Evolutionary conservation across 2,113 vertebrate genomes (phyloP), one percentile per base, ranked within the genome.

Genomic region (Pluvialis apricaria): DNA sequence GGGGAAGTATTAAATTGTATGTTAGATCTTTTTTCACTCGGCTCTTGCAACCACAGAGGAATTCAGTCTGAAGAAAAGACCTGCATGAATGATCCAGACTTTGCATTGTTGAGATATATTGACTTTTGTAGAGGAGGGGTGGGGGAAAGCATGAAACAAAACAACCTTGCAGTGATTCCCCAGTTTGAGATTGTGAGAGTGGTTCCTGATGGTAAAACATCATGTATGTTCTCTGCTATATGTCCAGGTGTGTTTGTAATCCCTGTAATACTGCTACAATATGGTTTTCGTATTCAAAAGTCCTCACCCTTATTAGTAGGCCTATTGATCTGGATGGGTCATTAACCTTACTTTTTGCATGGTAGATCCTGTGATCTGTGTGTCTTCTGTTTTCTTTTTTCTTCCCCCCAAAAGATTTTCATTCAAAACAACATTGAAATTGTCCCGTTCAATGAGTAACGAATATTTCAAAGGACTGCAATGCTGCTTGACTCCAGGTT

Each of bases 241-340:
- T 13, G 21, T 34, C n/a, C 45, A 32, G 15, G 9, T 13, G 34
- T 70, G 61, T 76, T 61, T 68, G 18, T 32, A 34, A 77, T 15
- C 11, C 10, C 54, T 57, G 52, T 13, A 57, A 57, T 51, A 31
- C 26, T 44, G 24, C 18, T 70, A 22, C 13, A 20, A 19, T 15
- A 16, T 6, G 8, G 18, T 57, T 77, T 55, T 13, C 14, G 9
- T 55, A 51, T 34, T 71, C 24, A 60, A 14, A 75, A 34, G 9
- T 51, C 42, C 36, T 57, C 54, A 3, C 44, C 8, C 0, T 28
- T 61, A 11, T 14, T 3, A 1, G 28, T 1, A n/a, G 20, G 19
- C 4, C 4, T 24, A 18, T 5, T 82, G 15, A n/a, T 36, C 45
- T 28, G 3, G 29, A 9, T 2, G 4, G 8, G 8, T 60, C 72